Percentiles rank a stretch among this genome's conserved stretches.
Evolutionary conservation across 2,113 vertebrate genomes (phyloP).

Genomic region (Xerus inauris): DNA sequence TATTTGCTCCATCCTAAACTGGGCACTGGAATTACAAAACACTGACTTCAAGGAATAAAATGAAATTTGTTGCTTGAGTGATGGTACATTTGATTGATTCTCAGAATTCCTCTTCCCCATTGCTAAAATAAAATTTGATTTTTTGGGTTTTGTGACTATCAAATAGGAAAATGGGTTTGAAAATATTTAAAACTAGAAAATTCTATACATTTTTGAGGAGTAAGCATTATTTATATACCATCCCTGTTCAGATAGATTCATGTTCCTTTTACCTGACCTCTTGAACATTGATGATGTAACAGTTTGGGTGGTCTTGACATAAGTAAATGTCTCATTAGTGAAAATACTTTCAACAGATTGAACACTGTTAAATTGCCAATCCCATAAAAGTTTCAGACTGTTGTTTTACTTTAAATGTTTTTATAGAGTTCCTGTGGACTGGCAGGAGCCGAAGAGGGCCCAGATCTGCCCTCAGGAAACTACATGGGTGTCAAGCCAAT

Average conservation of each 20-base stretch:
- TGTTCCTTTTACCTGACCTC: background rate
- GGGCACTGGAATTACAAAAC: background rate
- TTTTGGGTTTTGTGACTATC: background rate
- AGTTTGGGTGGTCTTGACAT: background rate
- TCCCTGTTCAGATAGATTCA: background rate
- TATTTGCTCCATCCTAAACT: background rate
- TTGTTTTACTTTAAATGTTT: background rate
- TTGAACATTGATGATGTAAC: background rate
- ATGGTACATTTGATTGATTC: background rate
- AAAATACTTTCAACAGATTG: background rate
- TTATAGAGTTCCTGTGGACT: too few relatives aligned
- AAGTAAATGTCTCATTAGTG: background rate
- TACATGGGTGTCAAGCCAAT: too few relatives aligned
- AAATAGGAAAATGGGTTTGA: background rate
- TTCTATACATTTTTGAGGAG: background rate
- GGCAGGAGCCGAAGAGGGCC: too few relatives aligned
- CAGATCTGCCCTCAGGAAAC: too few relatives aligned
- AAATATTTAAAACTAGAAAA: constrained; percentile 10
- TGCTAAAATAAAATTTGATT: background rate
- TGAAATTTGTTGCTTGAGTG: background rate
- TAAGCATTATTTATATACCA: background rate
- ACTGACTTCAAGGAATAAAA: background rate
- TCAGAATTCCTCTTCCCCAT: background rate
- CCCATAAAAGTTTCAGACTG: background rate
- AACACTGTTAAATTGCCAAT: background rate